Base-by-base conservation (phyloP, 37 sponge, comb jelly and placozoan species). In the Beroe ovata region DNA sequence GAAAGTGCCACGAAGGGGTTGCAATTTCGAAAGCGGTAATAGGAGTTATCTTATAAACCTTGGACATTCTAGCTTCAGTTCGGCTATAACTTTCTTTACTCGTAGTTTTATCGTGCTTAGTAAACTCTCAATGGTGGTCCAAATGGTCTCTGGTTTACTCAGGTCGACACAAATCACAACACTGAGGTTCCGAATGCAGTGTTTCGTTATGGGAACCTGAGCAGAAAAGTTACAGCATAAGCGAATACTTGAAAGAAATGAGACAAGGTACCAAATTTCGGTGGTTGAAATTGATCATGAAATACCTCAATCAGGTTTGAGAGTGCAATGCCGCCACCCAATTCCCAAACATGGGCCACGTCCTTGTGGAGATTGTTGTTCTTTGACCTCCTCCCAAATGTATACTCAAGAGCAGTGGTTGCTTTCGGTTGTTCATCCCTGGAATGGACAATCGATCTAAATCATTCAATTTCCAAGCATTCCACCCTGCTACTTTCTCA, bases 291-390 rank as follows among this genome's bases (percentile, higher is more conserved):
- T n/a, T n/a, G n/a, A n/a, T n/a, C n/a, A n/a, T n/a, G n/a, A n/a
- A 62, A 91, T 0, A 93, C 38, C 25, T 92, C 90, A 35, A 94
- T 60, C 19, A 96, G 89, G 62, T 91, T 89, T 19, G 96, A 72
- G 25, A 96, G 92, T 26, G 91, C 91, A 21, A 94, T 92, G 3
- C 97, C 95, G n/a, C 95, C 97, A 21, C 95, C 97, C 14, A 97
- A 89, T 62, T 97, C 97, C 95, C 95, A 97, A 0, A 97, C 89
- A 59, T 97, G 94, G 64, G 93, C 66, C 34, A 96, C 90, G 64
- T 96, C 93, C 62, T 96, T 96, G 26, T 64, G 92, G 72, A 92
- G 60, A 38, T 92, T 92, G 19, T 92, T 77, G 60, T 92, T 93
- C 33, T 77, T 71, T 0, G 95, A 91, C 64, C 92, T 89, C 39